These are phyloP conservation scores for Crioceris asparagi DNA, from an alignment of 2,888 invertebrate species.

Conservation along the genomic window DNA sequence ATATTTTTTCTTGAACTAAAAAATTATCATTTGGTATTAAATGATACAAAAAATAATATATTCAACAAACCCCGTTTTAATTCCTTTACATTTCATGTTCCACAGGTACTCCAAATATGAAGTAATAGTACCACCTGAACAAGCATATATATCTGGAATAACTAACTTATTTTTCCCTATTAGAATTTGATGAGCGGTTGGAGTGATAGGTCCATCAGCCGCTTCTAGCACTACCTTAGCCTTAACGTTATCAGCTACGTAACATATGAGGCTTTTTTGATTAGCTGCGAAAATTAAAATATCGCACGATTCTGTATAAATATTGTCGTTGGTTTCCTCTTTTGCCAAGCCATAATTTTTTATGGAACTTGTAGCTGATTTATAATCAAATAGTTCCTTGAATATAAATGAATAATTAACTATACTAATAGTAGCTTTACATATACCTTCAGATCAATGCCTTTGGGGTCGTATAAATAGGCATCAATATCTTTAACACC, in stretches of 20 bases:
- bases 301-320: slow-evolving; percentile 30
- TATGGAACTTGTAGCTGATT: slow-evolving; percentile 23
- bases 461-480: slow-evolving; percentile 27
- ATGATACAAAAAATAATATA: too few relatives aligned
- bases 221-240: slow-evolving; percentile 34
- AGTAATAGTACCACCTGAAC: slow-evolving; percentile 28
- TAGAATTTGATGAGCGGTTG: slow-evolving; percentile 32
- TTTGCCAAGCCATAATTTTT: slow-evolving; percentile 23
- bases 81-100: background rate
- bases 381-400: slow-evolving; percentile 26
- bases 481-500: slow-evolving; percentile 32
- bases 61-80: background rate
- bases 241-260: slow-evolving; percentile 29
- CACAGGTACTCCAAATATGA: slow-evolving; percentile 30
- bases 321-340: slow-evolving; percentile 18
- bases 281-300: slow-evolving; percentile 30
- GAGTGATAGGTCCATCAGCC: slow-evolving; percentile 31
- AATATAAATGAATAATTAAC: too few relatives aligned
- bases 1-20: too few relatives aligned
- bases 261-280: slow-evolving; percentile 30
- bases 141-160: slow-evolving; percentile 33
- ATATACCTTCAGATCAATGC: too few relatives aligned
- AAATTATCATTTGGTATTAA: too few relatives aligned
- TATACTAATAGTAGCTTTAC: too few relatives aligned
- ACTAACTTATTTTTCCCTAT: slow-evolving; percentile 26